Evolutionary conservation across 35 echinoderm and acorn worm genomes (phyloP), one percentile per base, ranked within the genome.

Genomic region (Acanthaster planci): DNA sequence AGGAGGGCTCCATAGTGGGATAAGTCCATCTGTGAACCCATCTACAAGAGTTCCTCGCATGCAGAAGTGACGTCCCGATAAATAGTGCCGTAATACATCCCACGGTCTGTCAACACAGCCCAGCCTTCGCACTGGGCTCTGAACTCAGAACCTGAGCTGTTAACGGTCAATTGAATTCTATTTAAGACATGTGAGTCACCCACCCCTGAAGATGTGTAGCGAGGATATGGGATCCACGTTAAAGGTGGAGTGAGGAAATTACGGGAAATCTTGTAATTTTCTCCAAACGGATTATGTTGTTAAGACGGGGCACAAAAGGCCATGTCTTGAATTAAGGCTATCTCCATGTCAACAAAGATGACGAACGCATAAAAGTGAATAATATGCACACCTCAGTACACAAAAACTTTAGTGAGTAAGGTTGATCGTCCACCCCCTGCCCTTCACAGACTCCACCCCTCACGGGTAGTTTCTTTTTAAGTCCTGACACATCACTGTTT

Each of bases 151-250:
- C 64, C 42, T 12, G 15, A 72, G 64, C 34, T 72, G 64, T 34
- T 34, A 1, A 30, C 34, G 64, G 19, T 72, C 30, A 72, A 72
- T 72, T 72, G 64, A 72, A 72, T 72, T 29, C 64, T 72, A 21
- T 72, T 72, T 72, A 72, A 36, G 42, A 72, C 10, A 35, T 72
- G 64, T 72, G 64, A 72, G 64, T 72, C 64, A 72, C 64, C 64
- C 19, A 10, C 29, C 23, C 34, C 19, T 10, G 64, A 31, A 26
- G 26, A 26, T 72, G 64, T 34, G 29, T 29, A 72, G 57, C 6
- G 57, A 60, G 27, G 57, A 72, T 31, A 26, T 31, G 14, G 64
- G 23, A 72, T 72, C 64, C 42, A 4, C 4, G 42, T 72, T 5
- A 0, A 72, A 72, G 64, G 64, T 31, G 64, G 64, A 26, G 14